Percentiles rank a stretch among this genome's conserved stretches.
phyloP scores from a whole-genome alignment of 2,113 vertebrate species.

The Formicarius rufipectus region DNA sequence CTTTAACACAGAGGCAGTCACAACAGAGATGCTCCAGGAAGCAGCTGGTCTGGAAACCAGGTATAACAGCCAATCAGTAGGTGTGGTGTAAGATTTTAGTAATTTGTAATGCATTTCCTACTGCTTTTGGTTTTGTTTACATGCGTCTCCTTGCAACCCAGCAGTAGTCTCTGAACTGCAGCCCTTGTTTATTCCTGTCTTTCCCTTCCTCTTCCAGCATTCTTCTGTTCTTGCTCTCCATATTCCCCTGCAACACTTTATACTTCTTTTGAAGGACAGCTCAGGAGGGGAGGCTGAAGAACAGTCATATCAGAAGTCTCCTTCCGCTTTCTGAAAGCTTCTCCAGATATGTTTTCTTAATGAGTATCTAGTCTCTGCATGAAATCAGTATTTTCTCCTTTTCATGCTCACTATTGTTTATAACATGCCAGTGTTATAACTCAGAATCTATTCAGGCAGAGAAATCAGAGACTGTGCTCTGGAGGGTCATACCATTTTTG shows the following conservation, averaged over 20 bases:
- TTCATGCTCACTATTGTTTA: background rate
- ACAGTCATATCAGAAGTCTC: background rate
- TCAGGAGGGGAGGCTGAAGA: background rate
- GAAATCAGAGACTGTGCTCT: background rate
- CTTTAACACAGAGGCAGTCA: constrained; percentile 69
- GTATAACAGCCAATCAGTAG: constrained; percentile 57
- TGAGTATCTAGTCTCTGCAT: background rate
- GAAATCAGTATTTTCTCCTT: background rate
- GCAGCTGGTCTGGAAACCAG: constrained; percentile 89
- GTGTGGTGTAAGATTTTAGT: background rate
- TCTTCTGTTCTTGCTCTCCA: background rate
- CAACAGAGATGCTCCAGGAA: constrained; percentile 78
- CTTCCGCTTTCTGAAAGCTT: background rate
- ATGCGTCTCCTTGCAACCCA: background rate
- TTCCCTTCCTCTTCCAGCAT: background rate
- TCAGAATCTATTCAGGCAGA: background rate
- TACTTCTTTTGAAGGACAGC: background rate
- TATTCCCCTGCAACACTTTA: background rate
- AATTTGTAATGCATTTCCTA: background rate
- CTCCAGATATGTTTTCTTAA: background rate
- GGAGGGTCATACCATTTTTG: background rate
- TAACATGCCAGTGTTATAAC: background rate
- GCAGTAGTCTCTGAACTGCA: background rate
- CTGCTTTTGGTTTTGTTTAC: background rate
- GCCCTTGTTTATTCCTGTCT: background rate